Evolutionary conservation across 2,113 vertebrate species (phyloP), one percentile per base, ranked within the genome.

Genomic region (Toxostoma redivivum): DNA sequence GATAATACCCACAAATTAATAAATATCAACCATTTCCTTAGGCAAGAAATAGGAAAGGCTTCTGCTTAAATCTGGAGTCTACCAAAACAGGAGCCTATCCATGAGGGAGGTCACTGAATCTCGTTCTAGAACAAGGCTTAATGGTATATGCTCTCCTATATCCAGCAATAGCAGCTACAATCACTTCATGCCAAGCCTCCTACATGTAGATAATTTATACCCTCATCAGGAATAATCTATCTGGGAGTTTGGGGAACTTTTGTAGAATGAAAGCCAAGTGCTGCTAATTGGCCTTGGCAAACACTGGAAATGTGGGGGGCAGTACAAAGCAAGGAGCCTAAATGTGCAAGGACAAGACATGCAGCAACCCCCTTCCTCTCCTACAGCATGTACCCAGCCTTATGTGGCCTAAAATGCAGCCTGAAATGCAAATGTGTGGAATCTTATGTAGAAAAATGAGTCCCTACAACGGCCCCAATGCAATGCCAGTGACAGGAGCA

Each of bases 211-310:
- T 86, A 94, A 93, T 94, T 93, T 82, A 95, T 91, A 57, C 8
- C 38, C 73, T 96, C 53, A 69, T 94, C 84, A 92, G 70, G 85
- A 96, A 92, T 90, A 90, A 95, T 93, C 93, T 86, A 12, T 83
- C 11, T 88, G 93, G 90, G 92, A 95, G 54, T 1, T 93, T 38
- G 70, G 62, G 60, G 64, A 95, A 62, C 79, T 80, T 95, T 18
- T 58, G 57, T 20, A 87, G 81, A 85, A 90, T 23, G 30, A 80
- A 80, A 86, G 88, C 90, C 93, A 90, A 93, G 44, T 62, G 47
- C 50, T 65, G 76, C 47, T 90, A 80, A 93, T 95, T 95, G 83
- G 88, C 70, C 24, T 45, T 94, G 93, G 91, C 84, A 90, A 87
- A 62, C 81, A 37, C 57, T 60, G 30, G n/a, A 83, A 74, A 9